Conservation (phyloP, 1,140 invertebrate genomes). For the Campoletis sonorensis region DNA sequence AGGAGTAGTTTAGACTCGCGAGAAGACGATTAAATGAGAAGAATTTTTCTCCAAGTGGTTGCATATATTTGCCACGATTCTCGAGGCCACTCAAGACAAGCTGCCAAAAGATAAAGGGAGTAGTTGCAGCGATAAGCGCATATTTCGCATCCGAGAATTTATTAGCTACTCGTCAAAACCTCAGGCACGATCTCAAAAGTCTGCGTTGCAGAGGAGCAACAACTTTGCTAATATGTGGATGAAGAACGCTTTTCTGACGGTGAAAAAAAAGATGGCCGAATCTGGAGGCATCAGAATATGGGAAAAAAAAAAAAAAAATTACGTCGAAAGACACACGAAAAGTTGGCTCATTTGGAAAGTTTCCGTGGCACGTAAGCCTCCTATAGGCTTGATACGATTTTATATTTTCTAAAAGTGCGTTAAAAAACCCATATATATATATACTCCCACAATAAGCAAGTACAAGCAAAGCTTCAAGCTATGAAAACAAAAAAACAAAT, state of each 20-base stretch:
- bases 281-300: conserved; percentile 36
- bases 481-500: background rate
- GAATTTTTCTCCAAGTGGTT: background rate
- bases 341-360: conserved; percentile 70
- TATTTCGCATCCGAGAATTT: conserved; percentile 39
- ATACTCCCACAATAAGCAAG: conserved; percentile 22
- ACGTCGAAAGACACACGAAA: conserved; percentile 70
- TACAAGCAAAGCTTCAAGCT: background rate
- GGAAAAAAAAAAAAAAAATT: conserved; percentile 50
- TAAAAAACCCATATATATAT: background rate
- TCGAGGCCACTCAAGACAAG: conserved; percentile 46
- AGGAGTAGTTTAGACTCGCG: background rate
- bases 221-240: conserved; percentile 71
- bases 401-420: conserved; percentile 40
- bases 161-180: conserved; percentile 31
- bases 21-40: background rate
- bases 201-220: conserved; percentile 40
- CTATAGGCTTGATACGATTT: conserved; percentile 13
- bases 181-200: conserved; percentile 25
- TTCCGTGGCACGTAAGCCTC: conserved; percentile 50
- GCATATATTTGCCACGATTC: conserved; percentile 11
- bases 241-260: conserved; percentile 29
- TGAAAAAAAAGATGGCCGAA: conserved; percentile 39
- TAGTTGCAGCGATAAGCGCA: conserved; percentile 16
- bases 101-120: background rate